phyloP scores from a whole-genome alignment of 2,113 vertebrate species.

The Ctenodactylus gundi region DNA sequence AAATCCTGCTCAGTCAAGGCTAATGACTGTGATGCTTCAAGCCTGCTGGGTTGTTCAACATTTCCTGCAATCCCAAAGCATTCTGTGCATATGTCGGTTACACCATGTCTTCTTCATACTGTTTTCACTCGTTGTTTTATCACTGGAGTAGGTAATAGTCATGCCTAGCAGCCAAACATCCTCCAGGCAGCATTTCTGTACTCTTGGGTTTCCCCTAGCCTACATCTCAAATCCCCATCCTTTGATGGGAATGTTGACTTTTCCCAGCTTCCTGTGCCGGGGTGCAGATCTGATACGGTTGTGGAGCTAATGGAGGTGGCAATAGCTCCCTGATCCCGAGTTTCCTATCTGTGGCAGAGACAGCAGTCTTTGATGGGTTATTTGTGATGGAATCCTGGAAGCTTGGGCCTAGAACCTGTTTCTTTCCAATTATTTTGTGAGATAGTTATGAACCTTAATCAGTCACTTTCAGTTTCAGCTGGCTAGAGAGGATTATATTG shows the following conservation, averaged over 20 bases:
- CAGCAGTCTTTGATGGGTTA: not conserved
- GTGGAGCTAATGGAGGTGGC: accelerated
- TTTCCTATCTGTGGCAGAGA: not conserved
- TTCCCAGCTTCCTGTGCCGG: not conserved
- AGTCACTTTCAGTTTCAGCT: not conserved
- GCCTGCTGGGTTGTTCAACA: not conserved
- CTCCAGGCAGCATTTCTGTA: not conserved
- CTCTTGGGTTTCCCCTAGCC: not conserved
- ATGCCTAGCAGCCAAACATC: not conserved
- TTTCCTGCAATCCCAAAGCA: not conserved
- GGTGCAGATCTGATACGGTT: not conserved
- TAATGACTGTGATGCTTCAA: not conserved
- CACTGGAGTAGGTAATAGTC: too few relatives aligned
- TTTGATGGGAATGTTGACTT: not conserved
- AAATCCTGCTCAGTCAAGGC: not conserved
- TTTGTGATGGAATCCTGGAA: constrained; percentile 14
- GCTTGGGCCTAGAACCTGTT: not conserved
- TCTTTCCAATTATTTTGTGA: constrained; percentile 42
- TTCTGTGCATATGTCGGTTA: accelerated
- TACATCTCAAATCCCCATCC: not conserved
- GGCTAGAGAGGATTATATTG: not conserved
- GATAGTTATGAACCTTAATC: constrained; percentile 46
- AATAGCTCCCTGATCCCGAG: not conserved
- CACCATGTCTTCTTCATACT: accelerated
- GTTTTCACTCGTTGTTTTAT: not conserved